Percentiles rank a stretch among this genome's conserved stretches.
Evolutionary conservation across 64 coral and sea anemone genomes (phyloP).

Genomic region (Stylophora pistillata): DNA sequence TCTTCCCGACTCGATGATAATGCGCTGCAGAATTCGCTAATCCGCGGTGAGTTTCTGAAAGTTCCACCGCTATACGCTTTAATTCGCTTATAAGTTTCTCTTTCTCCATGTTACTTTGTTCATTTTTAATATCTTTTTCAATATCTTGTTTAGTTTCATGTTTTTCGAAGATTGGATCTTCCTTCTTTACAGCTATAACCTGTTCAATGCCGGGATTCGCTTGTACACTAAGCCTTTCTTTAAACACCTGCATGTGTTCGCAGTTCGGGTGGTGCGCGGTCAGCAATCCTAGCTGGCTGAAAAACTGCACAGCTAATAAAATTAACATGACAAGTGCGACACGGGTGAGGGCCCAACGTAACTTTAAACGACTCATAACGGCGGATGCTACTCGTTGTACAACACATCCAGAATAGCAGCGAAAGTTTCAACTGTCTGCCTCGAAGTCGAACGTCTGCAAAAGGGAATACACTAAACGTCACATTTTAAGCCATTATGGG

Average conservation of each 20-base stretch:
- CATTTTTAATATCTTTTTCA: not conserved
- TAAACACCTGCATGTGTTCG: slow-evolving; percentile 27
- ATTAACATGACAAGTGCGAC: slow-evolving; percentile 39
- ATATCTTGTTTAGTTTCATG: not conserved
- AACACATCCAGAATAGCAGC: not conserved
- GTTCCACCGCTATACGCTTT: slow-evolving; percentile 28
- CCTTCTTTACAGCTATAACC: not conserved
- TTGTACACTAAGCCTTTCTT: slow-evolving; percentile 14
- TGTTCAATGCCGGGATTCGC: not conserved
- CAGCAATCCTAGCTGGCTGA: slow-evolving; percentile 75
- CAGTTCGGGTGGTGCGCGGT: slow-evolving; percentile 42
- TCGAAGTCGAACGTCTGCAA: not conserved
- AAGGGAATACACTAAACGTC: not conserved
- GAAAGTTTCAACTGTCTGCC: not conserved
- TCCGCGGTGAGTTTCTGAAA: slow-evolving; percentile 51
- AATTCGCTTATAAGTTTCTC: slow-evolving; percentile 15
- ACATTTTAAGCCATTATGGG: too few species aligned
- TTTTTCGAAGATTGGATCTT: not conserved
- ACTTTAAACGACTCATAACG: slow-evolving; percentile 52
- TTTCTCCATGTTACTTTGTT: slow-evolving; percentile 14
- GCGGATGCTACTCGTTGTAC: not conserved
- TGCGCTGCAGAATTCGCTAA: slow-evolving; percentile 14
- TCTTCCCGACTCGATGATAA: slow-evolving; percentile 61
- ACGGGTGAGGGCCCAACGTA: slow-evolving; percentile 44
- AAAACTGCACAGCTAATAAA: slow-evolving; percentile 53